Evolutionary conservation across 1,140 invertebrate species (phyloP), one percentile per base, ranked within the genome.

Genomic region (Forficula auricularia): DNA sequence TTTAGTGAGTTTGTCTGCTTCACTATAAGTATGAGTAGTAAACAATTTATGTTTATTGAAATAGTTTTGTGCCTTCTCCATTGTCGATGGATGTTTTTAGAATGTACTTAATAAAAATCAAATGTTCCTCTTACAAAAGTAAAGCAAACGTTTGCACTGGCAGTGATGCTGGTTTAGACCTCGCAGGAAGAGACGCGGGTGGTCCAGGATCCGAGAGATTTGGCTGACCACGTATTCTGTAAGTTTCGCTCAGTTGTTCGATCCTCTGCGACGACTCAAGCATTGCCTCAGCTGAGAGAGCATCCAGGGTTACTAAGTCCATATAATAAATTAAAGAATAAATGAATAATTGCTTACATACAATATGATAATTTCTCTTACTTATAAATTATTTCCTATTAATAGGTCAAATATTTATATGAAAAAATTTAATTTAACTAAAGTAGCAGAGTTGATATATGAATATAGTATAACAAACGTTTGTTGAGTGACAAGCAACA

Each of bases 251-350:
- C 31, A 95, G 57, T 40, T 86, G 82, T 56, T 90, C 84, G 38
- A 95, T 89, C 46, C 90, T 71, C 46, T 89, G 85, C 10, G 85
- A 89, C 1, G 89, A 94, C 60, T 95, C 90, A 38, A 91, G 57
- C 77, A 92, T 83, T 12, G 90, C 89, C 55, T 92, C 89, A 1
- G 85, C 75, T 4, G 87, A 91, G 36, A 94, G 61, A 57, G 90
- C 86, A 55, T 95, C 90, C 52, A 92, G 56, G 0, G 90, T 95
- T 4, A 94, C 89, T 45, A 94, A 61, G 59, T 94, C 89, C 57
- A 95, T 91, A 57, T 1, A 62, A 65, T 51, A 49, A 37, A 2
- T 19, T 40, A 14, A 10, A 40, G 15, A 38, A 33, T 19, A 22
- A 43, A 37, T 19, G 27, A 19, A 42, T 27, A 33, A 31, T 27